Percentiles rank a stretch among this genome's conserved stretches.
Conservation (phyloP, 2,113 vertebrate genomes). For the Cyanistes caeruleus region DNA sequence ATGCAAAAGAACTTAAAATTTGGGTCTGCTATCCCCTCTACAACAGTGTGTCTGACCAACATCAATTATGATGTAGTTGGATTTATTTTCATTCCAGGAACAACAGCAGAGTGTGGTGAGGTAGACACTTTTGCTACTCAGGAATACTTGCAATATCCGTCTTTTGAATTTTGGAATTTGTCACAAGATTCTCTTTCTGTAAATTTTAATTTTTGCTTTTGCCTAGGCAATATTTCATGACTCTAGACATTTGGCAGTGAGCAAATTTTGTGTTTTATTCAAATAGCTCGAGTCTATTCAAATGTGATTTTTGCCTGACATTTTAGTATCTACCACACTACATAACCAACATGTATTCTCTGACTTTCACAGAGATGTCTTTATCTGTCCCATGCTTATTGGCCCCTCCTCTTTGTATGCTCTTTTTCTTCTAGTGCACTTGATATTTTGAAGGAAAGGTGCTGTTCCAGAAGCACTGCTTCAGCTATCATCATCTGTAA, state of each 20-base stretch:
- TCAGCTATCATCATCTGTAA: neutral
- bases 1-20: neutral
- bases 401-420: neutral
- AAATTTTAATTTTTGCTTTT: constrained; percentile 5
- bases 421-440: neutral
- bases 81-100: neutral
- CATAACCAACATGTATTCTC: neutral
- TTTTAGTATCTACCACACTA: neutral
- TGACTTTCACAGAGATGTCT: neutral
- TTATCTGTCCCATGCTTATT: neutral
- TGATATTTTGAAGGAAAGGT: neutral
- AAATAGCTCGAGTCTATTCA: neutral
- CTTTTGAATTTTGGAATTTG: neutral
- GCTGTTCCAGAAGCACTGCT: neutral
- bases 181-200: neutral
- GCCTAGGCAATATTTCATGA: neutral
- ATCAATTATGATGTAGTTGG: neutral
- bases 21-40: neutral
- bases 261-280: neutral
- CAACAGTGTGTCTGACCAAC: neutral
- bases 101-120: neutral
- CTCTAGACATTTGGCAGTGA: neutral
- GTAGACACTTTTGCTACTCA: neutral
- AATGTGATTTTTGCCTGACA: neutral
- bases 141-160: neutral